Evolutionary conservation across 1,140 invertebrate species (phyloP), one percentile per base, ranked within the genome.

Genomic region (Saccostrea glomerata): DNA sequence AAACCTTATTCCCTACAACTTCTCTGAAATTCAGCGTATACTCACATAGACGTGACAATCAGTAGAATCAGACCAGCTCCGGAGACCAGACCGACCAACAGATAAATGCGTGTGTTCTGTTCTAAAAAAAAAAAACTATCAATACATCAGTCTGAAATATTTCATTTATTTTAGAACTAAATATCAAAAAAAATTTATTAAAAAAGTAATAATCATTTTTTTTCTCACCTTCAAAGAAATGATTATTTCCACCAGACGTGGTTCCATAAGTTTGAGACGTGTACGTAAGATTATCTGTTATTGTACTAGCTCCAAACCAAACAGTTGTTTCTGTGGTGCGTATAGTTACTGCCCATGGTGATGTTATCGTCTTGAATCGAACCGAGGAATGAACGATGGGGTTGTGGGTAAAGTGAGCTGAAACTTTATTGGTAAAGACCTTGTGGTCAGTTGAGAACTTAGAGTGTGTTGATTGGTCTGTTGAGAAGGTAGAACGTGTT

Each of bases 271-370:
- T 36, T 13, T 25, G 25, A 66, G 23, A 9, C n/a, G 20, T 23
- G 66, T 11, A 13, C 13, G 1, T n/a, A 12, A 30, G 25, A 36
- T 30, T 25, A 15, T 36, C 70, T 17, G 70, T 11, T 47, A 47
- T 47, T 30, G 30, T 36, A 23, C 25, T 30, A 30, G 11, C 15
- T 77, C 70, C 15, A 17, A 36, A 30, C 30, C 23, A 23, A 77
- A 77, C 23, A 30, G 70, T 30, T 77, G 70, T 77, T 77, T 77
- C 70, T 77, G 30, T 77, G 6, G 23, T 77, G 13, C 30, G 70
- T 36, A 77, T 30, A 25, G 25, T 77, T 25, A 77, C 36, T 11
- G 70, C 25, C 70, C 23, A 77, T 13, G 25, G 70, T 77, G 70
- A 12, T 36, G 70, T 77, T 30, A 77, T 77, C 23, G 70, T 30